phyloP scores from a whole-genome alignment of 1,140 invertebrate genomes.

The Drosophila prosaltans region DNA sequence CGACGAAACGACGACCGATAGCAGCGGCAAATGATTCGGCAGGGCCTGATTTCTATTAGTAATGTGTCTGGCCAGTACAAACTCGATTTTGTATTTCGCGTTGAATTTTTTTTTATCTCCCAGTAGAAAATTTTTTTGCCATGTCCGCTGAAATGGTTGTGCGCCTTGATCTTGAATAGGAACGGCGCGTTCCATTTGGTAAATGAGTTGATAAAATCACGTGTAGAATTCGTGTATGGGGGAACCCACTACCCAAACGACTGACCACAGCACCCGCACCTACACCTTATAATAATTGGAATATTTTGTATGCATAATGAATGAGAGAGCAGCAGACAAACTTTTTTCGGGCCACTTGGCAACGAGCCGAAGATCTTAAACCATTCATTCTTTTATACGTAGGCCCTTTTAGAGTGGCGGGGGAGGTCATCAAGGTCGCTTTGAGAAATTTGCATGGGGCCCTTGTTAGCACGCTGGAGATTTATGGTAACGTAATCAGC shows the following conservation, averaged over 20 bases:
- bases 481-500: constrained; percentile 12
- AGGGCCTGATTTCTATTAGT: constrained; percentile 44
- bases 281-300: too few relatives aligned
- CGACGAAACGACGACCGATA: neutral
- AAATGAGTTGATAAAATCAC: constrained; percentile 39
- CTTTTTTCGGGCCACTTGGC: constrained; percentile 38
- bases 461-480: neutral
- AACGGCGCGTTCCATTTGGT: constrained; percentile 15
- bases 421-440: neutral
- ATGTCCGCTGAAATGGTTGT: constrained; percentile 7
- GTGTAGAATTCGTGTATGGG: constrained; percentile 64
- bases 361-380: neutral
- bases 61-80: constrained; percentile 45
- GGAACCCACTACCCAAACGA: constrained; percentile 1
- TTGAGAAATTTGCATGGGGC: neutral
- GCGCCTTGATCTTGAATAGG: constrained; percentile 43
- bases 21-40: constrained; percentile 19
- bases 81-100: constrained; percentile 12
- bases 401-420: too few relatives aligned
- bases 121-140: constrained; percentile 43
- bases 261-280: neutral
- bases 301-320: constrained; percentile 13
- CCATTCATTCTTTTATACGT: too few relatives aligned
- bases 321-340: constrained; percentile 18
- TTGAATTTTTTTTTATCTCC: constrained; percentile 13